Evolutionary conservation across 2,113 vertebrate species (phyloP).

Genomic region (Rattus rattus): DNA sequence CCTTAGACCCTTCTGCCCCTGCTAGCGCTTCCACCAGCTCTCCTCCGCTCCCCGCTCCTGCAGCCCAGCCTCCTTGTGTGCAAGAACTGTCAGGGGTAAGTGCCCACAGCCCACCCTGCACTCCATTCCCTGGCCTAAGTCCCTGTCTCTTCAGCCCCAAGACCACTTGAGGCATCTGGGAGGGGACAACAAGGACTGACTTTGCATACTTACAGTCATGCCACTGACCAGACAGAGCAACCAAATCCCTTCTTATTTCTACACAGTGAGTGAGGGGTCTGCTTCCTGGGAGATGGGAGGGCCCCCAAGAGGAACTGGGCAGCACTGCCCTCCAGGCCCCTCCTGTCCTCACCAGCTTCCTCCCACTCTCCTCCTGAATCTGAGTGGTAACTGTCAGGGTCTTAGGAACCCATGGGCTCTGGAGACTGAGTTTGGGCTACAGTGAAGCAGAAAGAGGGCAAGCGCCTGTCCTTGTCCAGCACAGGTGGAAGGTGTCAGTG

Average conservation of each 20-base stretch:
- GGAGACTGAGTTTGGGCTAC: neutral
- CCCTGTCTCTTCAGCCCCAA: neutral
- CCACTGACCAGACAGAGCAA: neutral
- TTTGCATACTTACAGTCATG: neutral
- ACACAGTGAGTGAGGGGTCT: neutral
- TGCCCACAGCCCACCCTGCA: conserved; percentile 73
- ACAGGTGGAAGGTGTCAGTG: neutral
- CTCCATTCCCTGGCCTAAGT: neutral
- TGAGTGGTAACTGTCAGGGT: neutral
- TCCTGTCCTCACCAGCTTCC: neutral
- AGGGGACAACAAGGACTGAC: neutral
- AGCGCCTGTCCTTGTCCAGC: neutral
- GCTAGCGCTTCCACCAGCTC: conserved; percentile 81
- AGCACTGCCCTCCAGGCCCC: neutral
- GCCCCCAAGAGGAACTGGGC: neutral
- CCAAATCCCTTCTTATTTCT: neutral
- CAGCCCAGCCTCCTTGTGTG: conserved; percentile 84
- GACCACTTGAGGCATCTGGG: neutral
- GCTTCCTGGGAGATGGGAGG: neutral
- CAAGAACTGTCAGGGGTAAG: conserved; percentile 87
- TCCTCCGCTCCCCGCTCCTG: conserved; percentile 79
- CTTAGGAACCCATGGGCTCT: neutral
- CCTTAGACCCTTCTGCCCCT: conserved; percentile 84
- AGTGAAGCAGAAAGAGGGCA: neutral
- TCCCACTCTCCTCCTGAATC: neutral